phyloP scores from a whole-genome alignment of 53 echinoderm and acorn worm species.

The Antedon mediterranea region DNA sequence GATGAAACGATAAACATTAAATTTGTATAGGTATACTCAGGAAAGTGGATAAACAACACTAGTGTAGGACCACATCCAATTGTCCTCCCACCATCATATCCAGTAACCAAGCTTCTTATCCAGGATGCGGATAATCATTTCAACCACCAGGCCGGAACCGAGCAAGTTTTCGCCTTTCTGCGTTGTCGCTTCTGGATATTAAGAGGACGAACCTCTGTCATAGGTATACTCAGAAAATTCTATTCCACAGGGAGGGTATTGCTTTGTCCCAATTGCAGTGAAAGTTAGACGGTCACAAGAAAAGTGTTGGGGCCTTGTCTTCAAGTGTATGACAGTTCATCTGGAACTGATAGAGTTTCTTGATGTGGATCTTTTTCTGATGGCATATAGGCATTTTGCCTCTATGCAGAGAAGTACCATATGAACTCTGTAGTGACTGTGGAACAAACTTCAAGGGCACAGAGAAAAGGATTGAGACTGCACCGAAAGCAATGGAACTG shows the following conservation, averaged over 20 bases:
- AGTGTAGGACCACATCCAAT: too few species aligned
- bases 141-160: slow-evolving; percentile 2
- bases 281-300: background rate
- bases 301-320: slow-evolving; percentile 5
- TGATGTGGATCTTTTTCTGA: background rate
- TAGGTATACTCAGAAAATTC: slow-evolving; percentile 5
- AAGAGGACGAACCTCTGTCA: slow-evolving; percentile 4
- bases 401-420: too few species aligned
- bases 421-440: too few species aligned
- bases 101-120: slow-evolving; percentile 4
- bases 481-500: too few species aligned
- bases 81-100: too few species aligned
- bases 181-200: slow-evolving; percentile 5
- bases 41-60: too few species aligned
- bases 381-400: background rate
- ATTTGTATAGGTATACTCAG: too few species aligned
- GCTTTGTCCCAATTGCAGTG: too few species aligned
- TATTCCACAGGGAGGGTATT: too few species aligned
- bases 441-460: too few species aligned
- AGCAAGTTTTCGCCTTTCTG: slow-evolving; percentile 5
- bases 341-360: slow-evolving; percentile 8
- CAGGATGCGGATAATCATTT: background rate
- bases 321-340: slow-evolving; percentile 25
- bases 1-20: too few species aligned
- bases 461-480: too few species aligned